phyloP scores from a whole-genome alignment of 2,797 vertebrate species.

The Anas georgica region DNA sequence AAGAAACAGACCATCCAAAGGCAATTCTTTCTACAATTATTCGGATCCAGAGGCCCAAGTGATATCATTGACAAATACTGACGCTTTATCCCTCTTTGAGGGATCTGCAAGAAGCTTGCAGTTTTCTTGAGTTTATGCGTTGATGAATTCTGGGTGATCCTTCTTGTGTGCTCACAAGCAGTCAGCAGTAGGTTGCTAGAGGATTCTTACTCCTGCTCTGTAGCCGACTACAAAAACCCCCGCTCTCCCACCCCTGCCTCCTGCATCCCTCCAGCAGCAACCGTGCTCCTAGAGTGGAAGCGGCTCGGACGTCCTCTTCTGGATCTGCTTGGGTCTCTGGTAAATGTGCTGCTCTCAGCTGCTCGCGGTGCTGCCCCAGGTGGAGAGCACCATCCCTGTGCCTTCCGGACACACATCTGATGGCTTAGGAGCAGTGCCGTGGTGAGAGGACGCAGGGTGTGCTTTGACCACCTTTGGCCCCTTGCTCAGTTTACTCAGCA shows the following conservation, averaged over 20 bases:
- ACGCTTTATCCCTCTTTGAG: accelerated
- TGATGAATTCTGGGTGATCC: neutral
- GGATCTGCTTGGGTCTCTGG: neutral
- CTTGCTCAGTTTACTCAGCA: neutral
- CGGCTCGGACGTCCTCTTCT: neutral
- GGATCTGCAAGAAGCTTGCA: neutral
- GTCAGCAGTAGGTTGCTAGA: neutral
- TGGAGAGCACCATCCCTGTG: neutral
- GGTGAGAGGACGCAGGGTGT: neutral
- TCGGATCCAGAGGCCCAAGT: neutral
- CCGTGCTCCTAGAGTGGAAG: neutral
- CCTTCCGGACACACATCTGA: accelerated
- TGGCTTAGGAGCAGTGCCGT: accelerated
- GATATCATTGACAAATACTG: neutral
- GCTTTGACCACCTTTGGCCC: neutral
- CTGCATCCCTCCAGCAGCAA: neutral
- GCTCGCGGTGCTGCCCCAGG: accelerated
- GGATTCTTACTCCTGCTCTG: neutral
- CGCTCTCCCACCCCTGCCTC: neutral
- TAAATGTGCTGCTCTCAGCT: neutral
- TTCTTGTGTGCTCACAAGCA: neutral
- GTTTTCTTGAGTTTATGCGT: neutral
- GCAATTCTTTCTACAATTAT: neutral
- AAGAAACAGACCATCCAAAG: neutral
- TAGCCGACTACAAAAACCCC: neutral